Evolutionary conservation across 2,113 vertebrate species (phyloP), one percentile per base, ranked within the genome.

Genomic region (Illadopsis cleaveri): DNA sequence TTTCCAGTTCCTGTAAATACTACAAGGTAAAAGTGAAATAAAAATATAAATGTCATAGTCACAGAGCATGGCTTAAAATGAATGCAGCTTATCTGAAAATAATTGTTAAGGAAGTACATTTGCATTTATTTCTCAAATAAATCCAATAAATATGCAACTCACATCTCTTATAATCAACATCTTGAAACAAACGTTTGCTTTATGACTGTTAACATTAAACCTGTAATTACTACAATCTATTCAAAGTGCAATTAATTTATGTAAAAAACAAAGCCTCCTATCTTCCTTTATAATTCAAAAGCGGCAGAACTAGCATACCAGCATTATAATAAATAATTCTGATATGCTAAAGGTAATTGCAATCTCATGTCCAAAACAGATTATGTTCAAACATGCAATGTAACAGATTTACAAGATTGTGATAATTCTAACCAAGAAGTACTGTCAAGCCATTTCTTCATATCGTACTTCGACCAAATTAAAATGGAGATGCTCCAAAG

Each of bases 271-370:
- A 81, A 75, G 60, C 12, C 15, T 65, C 48, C 40, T 33, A 23
- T 50, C 61, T 75, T 86, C 53, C 20, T 71, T 92, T 68, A n/a
- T 33, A 71, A 72, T n/a, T 58, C 35, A 82, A 86, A 94, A 64
- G 14, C 8, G 89, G 33, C 23, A 89, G 76, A 95, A 76, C 1
- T 28, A 82, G 58, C 24, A 38, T 22, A 66, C 8, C 19, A 56
- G 24, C 27, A 40, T 61, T 56, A 30, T 35, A 73, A 73, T 47
- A 71, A 76, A 35, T 40, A 82, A 91, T 56, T 65, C 42, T 48
- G 40, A 75, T 12, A 64, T n/a, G 20, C 31, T 80, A 42, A 86
- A 77, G 13, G 23, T 56, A 76, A 86, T 76, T 66, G 38, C 27
- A 84, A 11, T 47, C 48, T 56, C 6, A 0, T 28, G 25, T 51